Evolutionary conservation across 2,888 invertebrate species (phyloP).

Genomic region (Zaprionus lineosus): DNA sequence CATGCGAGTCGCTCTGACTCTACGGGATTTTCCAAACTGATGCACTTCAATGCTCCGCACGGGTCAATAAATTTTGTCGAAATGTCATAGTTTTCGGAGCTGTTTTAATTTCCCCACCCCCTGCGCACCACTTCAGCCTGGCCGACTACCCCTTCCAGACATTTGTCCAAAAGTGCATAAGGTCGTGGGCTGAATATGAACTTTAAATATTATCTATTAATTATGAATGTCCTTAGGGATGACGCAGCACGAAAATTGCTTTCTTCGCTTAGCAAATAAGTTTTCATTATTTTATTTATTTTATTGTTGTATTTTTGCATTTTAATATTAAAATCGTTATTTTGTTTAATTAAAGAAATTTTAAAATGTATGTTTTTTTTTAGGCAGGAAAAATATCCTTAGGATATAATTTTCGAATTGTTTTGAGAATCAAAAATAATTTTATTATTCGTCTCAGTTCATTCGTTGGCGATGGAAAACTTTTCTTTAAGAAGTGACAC

Average conservation of each 20-base stretch:
- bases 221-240: conserved; percentile 17
- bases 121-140: too few species aligned
- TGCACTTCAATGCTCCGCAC: conserved; percentile 70
- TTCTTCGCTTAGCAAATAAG: conserved; percentile 5
- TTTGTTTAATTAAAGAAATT: too few species aligned
- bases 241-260: conserved; percentile 33
- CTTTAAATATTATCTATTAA: conserved; percentile 22
- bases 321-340: too few species aligned
- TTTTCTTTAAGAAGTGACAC: too few species aligned
- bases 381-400: too few species aligned
- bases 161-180: conserved; percentile 42
- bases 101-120: background rate
- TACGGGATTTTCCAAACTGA: conserved; percentile 70
- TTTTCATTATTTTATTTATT: background rate
- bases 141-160: background rate
- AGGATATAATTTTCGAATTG: too few species aligned
- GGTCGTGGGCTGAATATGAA: conserved; percentile 59
- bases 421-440: too few species aligned
- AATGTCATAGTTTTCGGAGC: conserved; percentile 28
- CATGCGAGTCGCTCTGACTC: conserved; percentile 58
- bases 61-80: conserved; percentile 65
- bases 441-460: too few species aligned
- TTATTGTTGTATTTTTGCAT: too few species aligned
- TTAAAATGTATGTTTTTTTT: too few species aligned
- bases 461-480: too few species aligned